These are phyloP conservation scores for Hydraecia micacea DNA, from an alignment of 2,888 invertebrate species.

Conservation along the genomic window DNA sequence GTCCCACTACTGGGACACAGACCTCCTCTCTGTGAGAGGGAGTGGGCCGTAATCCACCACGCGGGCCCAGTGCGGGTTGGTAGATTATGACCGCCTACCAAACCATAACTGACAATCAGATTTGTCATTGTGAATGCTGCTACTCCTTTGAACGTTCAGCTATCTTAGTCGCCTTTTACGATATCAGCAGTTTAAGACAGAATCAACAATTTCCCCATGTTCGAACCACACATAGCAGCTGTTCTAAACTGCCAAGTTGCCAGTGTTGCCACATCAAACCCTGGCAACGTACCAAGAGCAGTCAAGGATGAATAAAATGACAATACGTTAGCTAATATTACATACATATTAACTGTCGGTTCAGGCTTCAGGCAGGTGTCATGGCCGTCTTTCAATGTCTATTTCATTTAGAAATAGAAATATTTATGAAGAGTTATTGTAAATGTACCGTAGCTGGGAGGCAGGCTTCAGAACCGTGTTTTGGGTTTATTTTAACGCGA, in stretches of 20 bases:
- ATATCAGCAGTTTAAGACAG: no score
- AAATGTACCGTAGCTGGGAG: no score
- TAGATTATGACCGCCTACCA: background rate
- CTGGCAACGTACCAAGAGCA: slow-evolving; percentile 38
- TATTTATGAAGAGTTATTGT: slow-evolving; percentile 1
- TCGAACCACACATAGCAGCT: background rate
- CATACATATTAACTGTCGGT: slow-evolving; percentile 47
- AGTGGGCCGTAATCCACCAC: no score
- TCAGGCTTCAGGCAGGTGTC: slow-evolving; percentile 40
- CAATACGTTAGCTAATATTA: slow-evolving; percentile 58
- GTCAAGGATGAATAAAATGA: slow-evolving; percentile 50
- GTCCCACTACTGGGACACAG: background rate
- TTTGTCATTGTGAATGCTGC: background rate
- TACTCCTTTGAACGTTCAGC: background rate
- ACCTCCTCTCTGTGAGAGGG: background rate
- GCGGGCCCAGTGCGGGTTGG: no score
- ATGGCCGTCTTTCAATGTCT: slow-evolving; percentile 35
- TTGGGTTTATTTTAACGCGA: background rate
- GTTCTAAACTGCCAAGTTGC: background rate
- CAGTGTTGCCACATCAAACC: slow-evolving; percentile 37
- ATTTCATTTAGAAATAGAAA: slow-evolving; percentile 14
- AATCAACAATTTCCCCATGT: background rate
- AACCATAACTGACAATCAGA: background rate
- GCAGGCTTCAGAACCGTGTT: no score
- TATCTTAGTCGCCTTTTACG: background rate